phyloP scores from a whole-genome alignment of 2,113 vertebrate genomes.

The Triplophysa siluroides region DNA sequence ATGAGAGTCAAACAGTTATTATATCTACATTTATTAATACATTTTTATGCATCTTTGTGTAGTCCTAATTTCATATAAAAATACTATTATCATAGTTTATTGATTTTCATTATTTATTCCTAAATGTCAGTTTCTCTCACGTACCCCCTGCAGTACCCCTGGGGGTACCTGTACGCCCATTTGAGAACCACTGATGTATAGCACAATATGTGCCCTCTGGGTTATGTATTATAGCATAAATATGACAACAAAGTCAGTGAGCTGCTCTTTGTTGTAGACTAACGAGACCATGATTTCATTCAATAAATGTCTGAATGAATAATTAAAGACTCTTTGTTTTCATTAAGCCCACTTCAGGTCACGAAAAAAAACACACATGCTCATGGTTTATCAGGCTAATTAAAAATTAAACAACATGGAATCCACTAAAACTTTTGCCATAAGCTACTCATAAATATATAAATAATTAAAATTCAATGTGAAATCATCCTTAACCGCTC shows the following conservation, averaged over 20 bases:
- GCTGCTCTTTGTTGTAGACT: not conserved
- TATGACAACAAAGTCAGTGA: not conserved
- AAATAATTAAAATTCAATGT: not conserved
- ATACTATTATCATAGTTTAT: too few species aligned
- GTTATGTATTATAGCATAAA: not conserved
- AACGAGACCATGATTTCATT: not conserved
- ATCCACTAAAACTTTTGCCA: not conserved
- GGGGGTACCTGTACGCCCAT: too few species aligned
- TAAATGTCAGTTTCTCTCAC: too few species aligned
- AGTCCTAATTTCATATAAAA: too few species aligned
- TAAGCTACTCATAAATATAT: not conserved
- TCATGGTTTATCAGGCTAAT: not conserved
- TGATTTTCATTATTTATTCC: too few species aligned
- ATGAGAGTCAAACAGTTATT: too few species aligned
- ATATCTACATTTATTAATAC: too few species aligned
- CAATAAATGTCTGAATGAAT: not conserved
- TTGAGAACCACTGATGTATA: too few species aligned
- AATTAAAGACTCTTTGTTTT: constrained; percentile 13
- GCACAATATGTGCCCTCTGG: too few species aligned
- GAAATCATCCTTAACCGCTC: not conserved
- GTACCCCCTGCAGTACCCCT: too few species aligned
- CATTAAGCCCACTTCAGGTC: constrained; percentile 12
- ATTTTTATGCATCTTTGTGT: too few species aligned
- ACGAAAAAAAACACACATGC: not conserved
- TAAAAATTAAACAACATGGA: not conserved